Percentiles rank a stretch among this genome's conserved stretches.
Conservation (phyloP, 2,797 vertebrate species). For the Dermochelys coriacea region DNA sequence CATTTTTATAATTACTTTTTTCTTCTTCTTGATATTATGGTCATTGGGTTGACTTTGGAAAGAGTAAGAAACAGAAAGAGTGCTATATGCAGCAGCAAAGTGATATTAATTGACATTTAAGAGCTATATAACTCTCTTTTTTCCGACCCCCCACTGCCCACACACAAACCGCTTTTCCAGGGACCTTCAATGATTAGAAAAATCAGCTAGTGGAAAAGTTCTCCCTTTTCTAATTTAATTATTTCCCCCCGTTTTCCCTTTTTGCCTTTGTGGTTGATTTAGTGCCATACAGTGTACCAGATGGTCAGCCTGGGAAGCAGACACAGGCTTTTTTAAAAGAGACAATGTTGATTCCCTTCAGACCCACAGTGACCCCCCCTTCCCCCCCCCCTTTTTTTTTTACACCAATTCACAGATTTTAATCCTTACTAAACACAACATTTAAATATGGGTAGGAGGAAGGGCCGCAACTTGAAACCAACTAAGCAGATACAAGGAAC, state of each 20-base stretch:
- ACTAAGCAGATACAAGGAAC: conserved; percentile 56
- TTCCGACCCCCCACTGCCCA: neutral
- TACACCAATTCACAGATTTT: conserved; percentile 70
- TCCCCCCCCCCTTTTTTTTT: conserved; percentile 45
- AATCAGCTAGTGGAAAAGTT: conserved; percentile 35
- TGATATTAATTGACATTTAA: neutral
- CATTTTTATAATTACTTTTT: neutral
- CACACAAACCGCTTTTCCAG: neutral
- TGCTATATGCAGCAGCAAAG: neutral
- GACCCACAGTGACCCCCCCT: conserved; percentile 57
- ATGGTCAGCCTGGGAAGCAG: conserved; percentile 81
- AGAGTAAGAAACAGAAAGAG: neutral
- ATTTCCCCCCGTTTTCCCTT: conserved; percentile 49
- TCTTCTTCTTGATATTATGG: neutral
- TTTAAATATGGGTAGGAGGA: conserved; percentile 72
- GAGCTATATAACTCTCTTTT: neutral
- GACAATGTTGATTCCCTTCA: conserved; percentile 75
- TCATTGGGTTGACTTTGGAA: conserved; percentile 19
- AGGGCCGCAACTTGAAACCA: conserved; percentile 64
- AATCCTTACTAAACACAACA: conserved; percentile 66
- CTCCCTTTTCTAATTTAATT: conserved; percentile 51
- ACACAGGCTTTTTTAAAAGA: conserved; percentile 76
- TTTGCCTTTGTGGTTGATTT: conserved; percentile 74
- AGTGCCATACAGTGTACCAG: conserved; percentile 68
- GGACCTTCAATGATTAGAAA: neutral